Conservation (phyloP, 2,888 invertebrate species). For the Lasioglossum zephyrum region DNA sequence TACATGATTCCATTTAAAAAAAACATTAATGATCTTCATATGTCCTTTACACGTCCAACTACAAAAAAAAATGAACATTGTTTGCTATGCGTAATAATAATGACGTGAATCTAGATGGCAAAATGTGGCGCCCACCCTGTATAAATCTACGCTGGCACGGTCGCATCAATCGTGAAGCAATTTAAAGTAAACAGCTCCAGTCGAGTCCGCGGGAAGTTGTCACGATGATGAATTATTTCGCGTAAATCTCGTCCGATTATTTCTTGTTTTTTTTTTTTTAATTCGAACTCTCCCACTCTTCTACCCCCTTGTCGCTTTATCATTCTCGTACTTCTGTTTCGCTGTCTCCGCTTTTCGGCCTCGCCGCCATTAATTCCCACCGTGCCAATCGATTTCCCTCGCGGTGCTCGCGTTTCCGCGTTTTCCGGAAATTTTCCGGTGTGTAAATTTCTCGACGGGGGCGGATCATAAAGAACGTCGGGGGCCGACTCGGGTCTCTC, state of each 20-base stretch:
- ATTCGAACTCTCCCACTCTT: background rate
- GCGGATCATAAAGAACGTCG: slow-evolving; percentile 21
- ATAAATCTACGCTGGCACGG: background rate
- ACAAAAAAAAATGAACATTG: too few relatives aligned
- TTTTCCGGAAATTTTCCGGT: slow-evolving; percentile 26
- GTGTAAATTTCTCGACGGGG: slow-evolving; percentile 34
- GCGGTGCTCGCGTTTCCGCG: background rate
- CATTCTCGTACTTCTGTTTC: slow-evolving; percentile 20
- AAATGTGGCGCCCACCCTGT: too few relatives aligned
- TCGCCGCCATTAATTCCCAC: slow-evolving; percentile 19
- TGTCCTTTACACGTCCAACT: too few relatives aligned
- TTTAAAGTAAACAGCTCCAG: slow-evolving; percentile 10
- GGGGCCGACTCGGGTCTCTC: background rate
- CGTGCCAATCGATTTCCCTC: slow-evolving; percentile 15
- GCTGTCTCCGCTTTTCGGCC: slow-evolving; percentile 11
- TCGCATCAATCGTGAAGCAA: slow-evolving; percentile 3
- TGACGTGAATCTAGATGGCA: too few relatives aligned
- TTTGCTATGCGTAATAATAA: too few relatives aligned
- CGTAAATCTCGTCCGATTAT: background rate
- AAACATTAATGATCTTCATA: too few relatives aligned
- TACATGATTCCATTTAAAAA: too few relatives aligned
- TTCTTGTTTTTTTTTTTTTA: background rate
- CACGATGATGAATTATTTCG: slow-evolving; percentile 24
- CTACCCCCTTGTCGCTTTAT: background rate
- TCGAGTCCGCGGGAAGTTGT: background rate